Percentiles rank a stretch among this genome's conserved stretches.
Evolutionary conservation across 2,888 invertebrate genomes (phyloP).

Genomic region (Himalopsyche japonica): DNA sequence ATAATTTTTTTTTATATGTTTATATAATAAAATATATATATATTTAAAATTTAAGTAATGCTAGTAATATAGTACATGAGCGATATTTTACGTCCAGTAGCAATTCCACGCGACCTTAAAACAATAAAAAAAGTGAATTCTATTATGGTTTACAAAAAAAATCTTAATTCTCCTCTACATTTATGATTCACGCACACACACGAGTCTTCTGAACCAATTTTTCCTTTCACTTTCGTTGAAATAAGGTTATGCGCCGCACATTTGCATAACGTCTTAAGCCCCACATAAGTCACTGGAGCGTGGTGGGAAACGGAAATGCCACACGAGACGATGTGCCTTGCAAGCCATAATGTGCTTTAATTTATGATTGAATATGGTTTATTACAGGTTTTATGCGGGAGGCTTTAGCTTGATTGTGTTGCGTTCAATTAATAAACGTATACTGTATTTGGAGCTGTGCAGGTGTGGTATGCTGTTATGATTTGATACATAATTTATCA

Average conservation of each 20-base stretch:
- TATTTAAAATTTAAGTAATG: no score
- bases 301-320: background rate
- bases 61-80: no score
- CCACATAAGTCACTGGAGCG: background rate
- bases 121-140: background rate
- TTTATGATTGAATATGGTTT: background rate
- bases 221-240: conserved; percentile 4
- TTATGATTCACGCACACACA: background rate
- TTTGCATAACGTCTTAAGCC: conserved; percentile 4
- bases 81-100: background rate
- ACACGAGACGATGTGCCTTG: background rate
- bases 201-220: background rate
- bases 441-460: background rate
- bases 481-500: background rate
- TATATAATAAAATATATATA: no score
- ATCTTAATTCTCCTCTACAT: background rate
- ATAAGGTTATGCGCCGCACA: background rate
- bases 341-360: background rate
- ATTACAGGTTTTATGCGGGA: background rate
- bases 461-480: background rate
- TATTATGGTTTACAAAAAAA: background rate
- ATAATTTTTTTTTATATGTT: no score
- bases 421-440: background rate
- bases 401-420: background rate
- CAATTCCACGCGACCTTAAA: background rate